Base-by-base conservation (phyloP, 2,797 vertebrate genomes). In the Adrianichthys oophorus region DNA sequence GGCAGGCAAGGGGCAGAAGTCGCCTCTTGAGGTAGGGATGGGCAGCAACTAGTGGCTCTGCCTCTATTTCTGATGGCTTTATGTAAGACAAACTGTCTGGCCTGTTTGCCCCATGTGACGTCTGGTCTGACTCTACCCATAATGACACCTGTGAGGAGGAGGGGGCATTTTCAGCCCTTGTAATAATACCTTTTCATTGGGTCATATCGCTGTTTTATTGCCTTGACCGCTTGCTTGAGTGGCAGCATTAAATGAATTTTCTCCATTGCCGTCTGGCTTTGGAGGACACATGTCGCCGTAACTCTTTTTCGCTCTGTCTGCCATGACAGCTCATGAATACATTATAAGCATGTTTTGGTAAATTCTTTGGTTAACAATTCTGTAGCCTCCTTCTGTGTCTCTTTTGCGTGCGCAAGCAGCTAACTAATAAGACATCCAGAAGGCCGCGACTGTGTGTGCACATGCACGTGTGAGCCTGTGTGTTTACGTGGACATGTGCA, bases 241-340 rank as follows among this genome's bases (percentile, higher is more conserved):
- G 87, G 85, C 86, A 87, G 75, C 76, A 71, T 61, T 74, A 83
- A 85, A 85, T 86, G 75, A 87, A 85, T 85, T 82, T 85, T 85
- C 82, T 85, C 80, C 80, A 80, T 89, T 77, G 84, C 82, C 85
- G 77, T 87, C 78, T 86, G 79, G 83, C 84, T 86, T 83, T 86
- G 78, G 84, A 87, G 77, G 88, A 86, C 85, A 71, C 77, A 56
- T 48, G 69, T 76, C 56, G 62, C 78, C 68, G 73, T 84, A 79
- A 79, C 72, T 81, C 72, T 84, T 83, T 64, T 63, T 63, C 72
- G 68, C 65, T 52, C 74, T 76, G 79, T 83, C 74, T 60, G 65
- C 69, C 19, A 62, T 89, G 84, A 85, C 84, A 85, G 74, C 62
- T 23, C 81, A 71, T 87, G 79, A 84, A 87, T 85, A 78, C 68